Base-by-base conservation (phyloP, 2,113 vertebrate genomes). In the Sinocyclocheilus grahami region DNA sequence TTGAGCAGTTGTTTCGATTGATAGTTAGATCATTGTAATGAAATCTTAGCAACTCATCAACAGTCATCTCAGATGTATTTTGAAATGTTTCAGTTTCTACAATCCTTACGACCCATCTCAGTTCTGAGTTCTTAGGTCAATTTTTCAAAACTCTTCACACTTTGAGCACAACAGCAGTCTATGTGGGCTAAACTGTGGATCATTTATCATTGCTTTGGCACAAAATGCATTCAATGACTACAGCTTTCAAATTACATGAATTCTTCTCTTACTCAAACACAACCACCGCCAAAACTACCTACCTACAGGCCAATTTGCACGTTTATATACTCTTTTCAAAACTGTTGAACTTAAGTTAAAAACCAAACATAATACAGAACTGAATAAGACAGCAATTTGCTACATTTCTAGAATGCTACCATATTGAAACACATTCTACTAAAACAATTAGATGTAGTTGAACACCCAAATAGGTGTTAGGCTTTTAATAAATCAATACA, bases 111-210 rank as follows among this genome's bases (percentile, higher is more conserved):
- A 62, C 58, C 1, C 58, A 10, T n/a, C 9, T 62, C 58, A n/a
- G 22, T 62, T 62, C 58, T 55, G 5, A 53, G 51, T 53, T 53
- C 4, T 58, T 62, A 3, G 58, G 58, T 62, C 22, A 62, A 9
- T 62, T 62, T 22, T 60, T 22, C 18, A 58, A 20, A 58, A 58
- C 55, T 20, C 6, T 58, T 58, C 18, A 22, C 58, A 60, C 7
- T 9, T 20, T 20, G 20, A 60, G 58, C 20, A 60, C 58, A 60
- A 60, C 58, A 60, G 58, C 58, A 60, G 58, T 60, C 58, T 60
- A 60, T 60, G 58, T 60, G 58, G 58, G 58, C 58, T 62, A 62
- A 62, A 62, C 58, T n/a, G 58, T 62, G 58, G 58, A 62, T 62
- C 58, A 62, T 62, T 62, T 62, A 62, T 62, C 58, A 62, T 62